Percentiles rank a stretch among this genome's conserved stretches.
Conservation (phyloP, 2,888 invertebrate genomes). For the Andrena flavipes region DNA sequence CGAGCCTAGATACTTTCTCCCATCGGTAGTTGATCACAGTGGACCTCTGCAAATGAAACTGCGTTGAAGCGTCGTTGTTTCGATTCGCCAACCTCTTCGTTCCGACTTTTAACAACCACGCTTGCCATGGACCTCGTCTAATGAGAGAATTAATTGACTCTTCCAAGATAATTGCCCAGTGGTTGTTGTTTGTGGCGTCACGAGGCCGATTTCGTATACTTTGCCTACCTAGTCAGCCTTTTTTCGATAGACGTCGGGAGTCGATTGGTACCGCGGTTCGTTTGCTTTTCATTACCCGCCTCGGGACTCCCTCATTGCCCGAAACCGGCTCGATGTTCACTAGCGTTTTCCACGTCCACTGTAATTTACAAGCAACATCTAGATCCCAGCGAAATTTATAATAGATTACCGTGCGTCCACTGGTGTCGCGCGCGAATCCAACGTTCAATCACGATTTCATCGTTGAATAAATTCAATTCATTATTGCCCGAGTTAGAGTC, state of each 20-base stretch:
- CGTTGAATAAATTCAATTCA: constrained; percentile 18
- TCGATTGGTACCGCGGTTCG: constrained; percentile 23
- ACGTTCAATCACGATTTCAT: background rate
- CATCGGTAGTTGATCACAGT: too few species aligned
- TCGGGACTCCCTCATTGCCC: background rate
- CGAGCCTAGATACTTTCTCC: too few species aligned
- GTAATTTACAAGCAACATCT: too few species aligned
- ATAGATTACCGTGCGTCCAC: background rate
- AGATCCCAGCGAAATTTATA: background rate
- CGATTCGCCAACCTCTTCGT: too few species aligned
- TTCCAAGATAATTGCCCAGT: background rate
- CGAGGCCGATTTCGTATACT: constrained; percentile 7
- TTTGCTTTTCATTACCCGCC: constrained; percentile 42
- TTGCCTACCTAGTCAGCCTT: background rate
- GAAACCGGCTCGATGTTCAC: background rate
- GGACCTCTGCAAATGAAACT: too few species aligned
- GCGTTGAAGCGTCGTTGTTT: too few species aligned
- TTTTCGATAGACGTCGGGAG: constrained; percentile 4
- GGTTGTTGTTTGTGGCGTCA: background rate
- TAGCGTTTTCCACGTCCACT: background rate
- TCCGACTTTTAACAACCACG: too few species aligned
- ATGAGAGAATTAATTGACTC: constrained; percentile 7
- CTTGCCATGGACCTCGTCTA: too few species aligned
- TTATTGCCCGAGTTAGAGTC: background rate
- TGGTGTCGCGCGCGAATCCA: background rate